Evolutionary conservation across 2,888 invertebrate genomes (phyloP).

Genomic region (Lordiphosa andalusiaca): DNA sequence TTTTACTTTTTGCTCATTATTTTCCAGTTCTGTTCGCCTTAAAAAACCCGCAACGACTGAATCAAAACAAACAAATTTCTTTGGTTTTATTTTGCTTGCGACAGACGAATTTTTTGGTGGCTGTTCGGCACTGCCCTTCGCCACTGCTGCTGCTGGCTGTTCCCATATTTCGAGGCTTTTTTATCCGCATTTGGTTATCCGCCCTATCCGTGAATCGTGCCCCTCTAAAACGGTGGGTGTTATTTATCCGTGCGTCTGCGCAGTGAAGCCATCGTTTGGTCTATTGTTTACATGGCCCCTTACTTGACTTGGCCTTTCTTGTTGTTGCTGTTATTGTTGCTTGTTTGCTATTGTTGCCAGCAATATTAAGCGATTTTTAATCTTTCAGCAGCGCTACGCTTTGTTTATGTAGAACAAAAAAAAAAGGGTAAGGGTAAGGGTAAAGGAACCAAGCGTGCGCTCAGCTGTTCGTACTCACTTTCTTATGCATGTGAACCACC

Average conservation of each 20-base stretch:
- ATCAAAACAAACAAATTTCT: conserved; percentile 75
- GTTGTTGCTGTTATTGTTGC: conserved; percentile 4
- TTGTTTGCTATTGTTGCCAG: conserved; percentile 21
- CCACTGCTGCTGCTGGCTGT: conserved; percentile 3
- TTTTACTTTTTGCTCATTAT: background rate
- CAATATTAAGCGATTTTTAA: conserved; percentile 39
- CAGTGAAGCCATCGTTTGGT: conserved; percentile 7
- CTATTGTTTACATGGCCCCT: conserved; percentile 58
- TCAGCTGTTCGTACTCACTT: conserved; percentile 26
- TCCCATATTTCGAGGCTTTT: conserved; percentile 1
- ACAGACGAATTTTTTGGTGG: conserved; percentile 16
- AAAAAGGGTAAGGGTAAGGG: background rate
- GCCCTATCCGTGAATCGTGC: conserved; percentile 39
- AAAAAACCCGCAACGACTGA: conserved; percentile 77
- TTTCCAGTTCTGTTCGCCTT: conserved; percentile 55
- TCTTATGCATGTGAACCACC: conserved; percentile 1
- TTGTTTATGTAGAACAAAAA: conserved; percentile 21
- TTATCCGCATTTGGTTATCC: conserved; percentile 49
- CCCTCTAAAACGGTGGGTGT: background rate
- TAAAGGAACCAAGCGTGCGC: conserved; percentile 7
- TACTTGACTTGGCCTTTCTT: background rate
- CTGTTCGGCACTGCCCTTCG: conserved; percentile 5
- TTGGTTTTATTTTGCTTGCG: conserved; percentile 70
- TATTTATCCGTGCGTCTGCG: conserved; percentile 61
- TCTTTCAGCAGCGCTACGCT: conserved; percentile 40